Evolutionary conservation across 2,113 vertebrate genomes (phyloP).

Genomic region (Cinclus cinclus): DNA sequence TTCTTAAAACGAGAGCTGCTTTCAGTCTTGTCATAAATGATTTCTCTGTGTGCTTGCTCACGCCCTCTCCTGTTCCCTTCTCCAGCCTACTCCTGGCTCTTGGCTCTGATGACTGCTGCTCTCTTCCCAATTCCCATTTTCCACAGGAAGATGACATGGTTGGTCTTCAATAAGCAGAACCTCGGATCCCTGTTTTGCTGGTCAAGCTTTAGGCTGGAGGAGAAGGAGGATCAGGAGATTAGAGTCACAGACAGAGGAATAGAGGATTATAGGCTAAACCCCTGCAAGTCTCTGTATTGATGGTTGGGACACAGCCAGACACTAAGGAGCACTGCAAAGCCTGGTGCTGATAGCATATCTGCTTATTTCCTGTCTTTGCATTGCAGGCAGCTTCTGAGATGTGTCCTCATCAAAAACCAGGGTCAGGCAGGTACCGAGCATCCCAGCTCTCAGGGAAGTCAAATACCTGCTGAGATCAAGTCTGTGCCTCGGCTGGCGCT

Average conservation of each 20-base stretch:
- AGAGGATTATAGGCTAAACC: constrained; percentile 55
- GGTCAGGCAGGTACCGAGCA: constrained; percentile 26
- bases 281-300: constrained; percentile 52
- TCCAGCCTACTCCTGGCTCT: not conserved
- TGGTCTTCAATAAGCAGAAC: constrained; percentile 11
- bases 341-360: constrained; percentile 47
- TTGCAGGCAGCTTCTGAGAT: constrained; percentile 1
- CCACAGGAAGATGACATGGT: constrained; percentile 11
- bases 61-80: constrained; percentile 54
- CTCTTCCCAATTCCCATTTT: constrained; percentile 7
- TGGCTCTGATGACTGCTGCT: not conserved
- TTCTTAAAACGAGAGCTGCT: not conserved
- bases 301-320: constrained; percentile 46
- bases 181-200: not conserved
- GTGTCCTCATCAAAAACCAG: constrained; percentile 31
- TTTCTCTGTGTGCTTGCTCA: constrained; percentile 45
- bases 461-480: constrained; percentile 48
- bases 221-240: constrained; percentile 47
- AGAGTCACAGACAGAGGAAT: constrained; percentile 58
- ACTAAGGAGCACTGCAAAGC: constrained; percentile 33
- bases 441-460: not conserved
- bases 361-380: constrained; percentile 48
- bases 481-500: constrained; percentile 13
- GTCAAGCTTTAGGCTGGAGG: constrained; percentile 27
- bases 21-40: constrained; percentile 6